Base-by-base conservation (phyloP, 2,113 vertebrate genomes). In the Melanerpes aurifrons region DNA sequence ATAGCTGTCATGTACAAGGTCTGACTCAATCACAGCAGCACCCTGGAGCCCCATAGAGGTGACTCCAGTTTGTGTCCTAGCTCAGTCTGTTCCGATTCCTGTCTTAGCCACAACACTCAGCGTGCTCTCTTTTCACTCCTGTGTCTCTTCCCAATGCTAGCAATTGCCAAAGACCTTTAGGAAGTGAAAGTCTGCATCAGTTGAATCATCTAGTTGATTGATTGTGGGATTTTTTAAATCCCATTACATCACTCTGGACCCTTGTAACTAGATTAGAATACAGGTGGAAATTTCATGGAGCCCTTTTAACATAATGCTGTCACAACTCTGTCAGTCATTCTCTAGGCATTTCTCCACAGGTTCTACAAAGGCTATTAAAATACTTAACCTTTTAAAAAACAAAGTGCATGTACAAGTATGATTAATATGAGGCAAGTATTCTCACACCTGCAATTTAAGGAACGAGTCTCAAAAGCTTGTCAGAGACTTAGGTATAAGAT, bases 1-100 rank as follows among this genome's bases (percentile, higher is more conserved):
- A 56, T 8, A 63, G 22, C 5, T 66, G 18, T 12, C 12, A 8
- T 40, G 14, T 0, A 2, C 16, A 18, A 0, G 0, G 4, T 63
- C 45, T 78, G 29, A 3, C 8, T 71, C 20, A 61, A 54, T 28
- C 45, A 25, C 32, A 43, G 37, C 37, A 75, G 45, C 63, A 53
- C 10, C 2, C 0, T 19, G 31, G 22, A 50, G 22, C 10, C 72
- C 19, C 9, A 12, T 24, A 10, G 7, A 15, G 3, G 9, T 32
- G 4, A 67, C 16, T 12, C 24, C 6, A 28, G 13, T 9, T 5
- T 66, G 28, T 45, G 28, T 37, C 12, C 6, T 37, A 66, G 21
- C 7, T 10, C n/a, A 56, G 16, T 48, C 29, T 57, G 12, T 56
- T 72, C 73, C 32, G 21, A 13, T n/a, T 26, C 21, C 18, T 6